Conservation (phyloP, 1,140 invertebrate genomes). For the Cydia amplana region DNA sequence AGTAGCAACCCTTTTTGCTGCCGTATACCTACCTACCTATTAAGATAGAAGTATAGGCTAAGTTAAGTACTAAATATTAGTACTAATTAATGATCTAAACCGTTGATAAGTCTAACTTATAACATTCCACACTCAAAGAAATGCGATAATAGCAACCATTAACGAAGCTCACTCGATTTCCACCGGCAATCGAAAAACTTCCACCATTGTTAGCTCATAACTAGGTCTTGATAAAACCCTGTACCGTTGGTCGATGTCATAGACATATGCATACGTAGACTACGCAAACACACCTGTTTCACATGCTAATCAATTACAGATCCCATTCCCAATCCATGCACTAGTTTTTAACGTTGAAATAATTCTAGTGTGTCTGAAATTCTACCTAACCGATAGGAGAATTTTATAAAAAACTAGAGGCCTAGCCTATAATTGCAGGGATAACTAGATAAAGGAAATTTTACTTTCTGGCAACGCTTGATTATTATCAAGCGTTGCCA, state of each 20-base stretch:
- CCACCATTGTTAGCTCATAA: constrained; percentile 20
- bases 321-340: too few relatives aligned
- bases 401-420: too few relatives aligned
- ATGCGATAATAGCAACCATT: neutral
- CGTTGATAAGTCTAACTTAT: neutral
- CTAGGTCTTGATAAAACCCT: constrained; percentile 24
- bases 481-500: too few relatives aligned
- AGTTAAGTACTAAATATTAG: neutral
- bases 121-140: neutral
- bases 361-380: too few relatives aligned
- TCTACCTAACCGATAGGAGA: too few relatives aligned
- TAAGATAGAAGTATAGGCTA: neutral
- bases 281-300: neutral
- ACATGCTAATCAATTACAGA: neutral
- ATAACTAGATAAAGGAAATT: too few relatives aligned
- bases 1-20: too few relatives aligned
- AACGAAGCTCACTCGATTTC: constrained; percentile 9
- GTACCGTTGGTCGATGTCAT: constrained; percentile 10
- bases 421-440: too few relatives aligned
- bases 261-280: neutral
- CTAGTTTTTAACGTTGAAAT: too few relatives aligned
- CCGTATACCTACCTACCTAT: too few relatives aligned
- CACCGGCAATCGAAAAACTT: constrained; percentile 18
- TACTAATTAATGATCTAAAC: neutral
- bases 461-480: too few relatives aligned